Conservation (phyloP, 2,797 vertebrate species). For the Gephyroberyx darwinii region DNA sequence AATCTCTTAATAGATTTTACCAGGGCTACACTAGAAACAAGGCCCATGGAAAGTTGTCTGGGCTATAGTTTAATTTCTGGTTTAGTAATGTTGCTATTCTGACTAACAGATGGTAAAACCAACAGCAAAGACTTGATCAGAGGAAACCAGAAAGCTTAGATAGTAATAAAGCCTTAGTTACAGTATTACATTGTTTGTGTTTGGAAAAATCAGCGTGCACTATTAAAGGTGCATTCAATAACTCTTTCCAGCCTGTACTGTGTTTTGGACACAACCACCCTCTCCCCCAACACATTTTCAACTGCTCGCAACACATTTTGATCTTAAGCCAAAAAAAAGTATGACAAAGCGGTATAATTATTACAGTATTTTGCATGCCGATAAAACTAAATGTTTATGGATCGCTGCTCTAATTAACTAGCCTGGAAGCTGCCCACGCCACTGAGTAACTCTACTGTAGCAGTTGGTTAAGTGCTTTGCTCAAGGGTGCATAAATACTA, state of each 20-base stretch:
- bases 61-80: neutral
- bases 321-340: no score
- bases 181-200: neutral
- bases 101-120: neutral
- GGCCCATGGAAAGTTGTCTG: neutral
- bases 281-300: no score
- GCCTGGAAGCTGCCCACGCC: conserved; percentile 37
- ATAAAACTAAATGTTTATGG: no score
- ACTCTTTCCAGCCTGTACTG: no score
- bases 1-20: neutral
- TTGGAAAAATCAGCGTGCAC: conserved; percentile 34
- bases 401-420: no score
- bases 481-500: conserved; percentile 8
- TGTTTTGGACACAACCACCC: no score
- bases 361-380: no score
- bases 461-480: conserved; percentile 17
- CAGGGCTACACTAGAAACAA: no score
- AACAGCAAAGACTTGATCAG: neutral
- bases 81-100: neutral
- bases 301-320: no score
- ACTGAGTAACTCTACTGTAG: conserved; percentile 37
- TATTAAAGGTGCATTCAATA: neutral
- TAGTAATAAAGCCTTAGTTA: neutral
- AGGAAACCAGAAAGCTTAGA: neutral
- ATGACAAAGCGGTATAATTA: no score